These are phyloP conservation scores for Teleiodes luculella DNA, from an alignment of 2,888 invertebrate species.

Conservation along the genomic window DNA sequence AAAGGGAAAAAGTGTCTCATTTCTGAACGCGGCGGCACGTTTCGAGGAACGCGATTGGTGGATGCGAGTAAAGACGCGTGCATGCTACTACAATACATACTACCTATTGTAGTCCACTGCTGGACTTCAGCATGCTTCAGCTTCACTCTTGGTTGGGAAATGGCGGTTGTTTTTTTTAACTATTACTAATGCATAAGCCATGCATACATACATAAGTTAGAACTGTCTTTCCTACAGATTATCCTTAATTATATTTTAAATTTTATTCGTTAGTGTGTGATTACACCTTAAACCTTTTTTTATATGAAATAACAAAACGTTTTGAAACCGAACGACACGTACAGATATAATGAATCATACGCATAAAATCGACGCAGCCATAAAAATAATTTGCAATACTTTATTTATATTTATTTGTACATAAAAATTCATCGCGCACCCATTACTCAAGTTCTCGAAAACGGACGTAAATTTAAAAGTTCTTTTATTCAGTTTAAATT, in stretches of 20 bases:
- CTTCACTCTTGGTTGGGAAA: too few species aligned
- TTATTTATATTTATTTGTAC: slow-evolving; percentile 9
- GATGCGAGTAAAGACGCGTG: slow-evolving; percentile 18
- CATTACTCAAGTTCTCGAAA: slow-evolving; percentile 13
- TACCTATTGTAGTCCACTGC: too few species aligned
- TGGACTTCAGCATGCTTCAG: too few species aligned
- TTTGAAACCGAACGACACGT: slow-evolving; percentile 44
- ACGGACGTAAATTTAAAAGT: background rate
- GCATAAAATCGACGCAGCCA: slow-evolving; percentile 10
- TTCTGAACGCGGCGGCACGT: slow-evolving; percentile 36
- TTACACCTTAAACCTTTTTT: slow-evolving; percentile 21
- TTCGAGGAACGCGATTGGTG: slow-evolving; percentile 50
- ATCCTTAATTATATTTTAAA: too few species aligned
- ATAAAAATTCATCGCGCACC: slow-evolving; percentile 12
- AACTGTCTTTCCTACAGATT: too few species aligned
- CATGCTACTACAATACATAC: background rate
- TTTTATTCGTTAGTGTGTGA: background rate
- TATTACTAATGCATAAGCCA: too few species aligned
- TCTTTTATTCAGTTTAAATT: background rate
- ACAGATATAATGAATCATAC: slow-evolving; percentile 1
- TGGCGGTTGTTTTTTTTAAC: too few species aligned
- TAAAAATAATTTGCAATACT: slow-evolving; percentile 13
- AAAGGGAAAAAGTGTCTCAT: slow-evolving; percentile 53
- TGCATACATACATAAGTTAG: too few species aligned
- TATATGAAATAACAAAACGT: slow-evolving; percentile 43